These are phyloP conservation scores for Drosophila ananassae DNA, from an alignment of 1,140 invertebrate genomes.

Conservation along the genomic window DNA sequence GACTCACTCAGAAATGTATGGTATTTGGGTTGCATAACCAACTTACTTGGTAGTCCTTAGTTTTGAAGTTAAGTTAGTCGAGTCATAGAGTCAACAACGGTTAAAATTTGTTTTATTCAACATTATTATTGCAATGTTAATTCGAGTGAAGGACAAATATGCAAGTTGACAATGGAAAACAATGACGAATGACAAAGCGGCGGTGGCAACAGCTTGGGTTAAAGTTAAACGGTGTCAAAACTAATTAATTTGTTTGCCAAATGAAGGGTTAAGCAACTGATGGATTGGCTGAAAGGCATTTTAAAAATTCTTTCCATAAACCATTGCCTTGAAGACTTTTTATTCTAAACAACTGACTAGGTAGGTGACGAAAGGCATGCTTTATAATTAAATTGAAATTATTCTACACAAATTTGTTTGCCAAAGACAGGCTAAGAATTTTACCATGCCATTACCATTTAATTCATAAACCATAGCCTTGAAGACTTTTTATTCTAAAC, in stretches of 20 bases:
- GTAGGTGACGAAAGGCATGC: too few relatives aligned
- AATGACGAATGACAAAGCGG: slow-evolving; percentile 35
- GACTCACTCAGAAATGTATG: neutral
- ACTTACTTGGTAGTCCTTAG: slow-evolving; percentile 3
- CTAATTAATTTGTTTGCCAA: slow-evolving; percentile 41
- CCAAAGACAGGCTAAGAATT: too few relatives aligned
- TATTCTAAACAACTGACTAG: neutral
- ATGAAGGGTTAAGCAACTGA: slow-evolving; percentile 27
- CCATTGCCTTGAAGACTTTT: neutral
- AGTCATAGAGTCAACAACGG: slow-evolving; percentile 42
- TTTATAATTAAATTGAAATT: too few relatives aligned
- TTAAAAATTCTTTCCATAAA: slow-evolving; percentile 10
- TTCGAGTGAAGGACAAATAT: slow-evolving; percentile 48
- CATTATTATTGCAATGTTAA: slow-evolving; percentile 37
- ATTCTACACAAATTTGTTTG: neutral
- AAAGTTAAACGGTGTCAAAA: slow-evolving; percentile 49
- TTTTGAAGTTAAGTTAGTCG: slow-evolving; percentile 1
- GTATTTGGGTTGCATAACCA: neutral
- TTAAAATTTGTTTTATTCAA: slow-evolving; percentile 17
- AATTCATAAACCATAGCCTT: neutral
- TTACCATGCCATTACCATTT: too few relatives aligned
- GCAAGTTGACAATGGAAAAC: slow-evolving; percentile 39
- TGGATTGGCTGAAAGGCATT: neutral
- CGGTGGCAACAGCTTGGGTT: slow-evolving; percentile 39
- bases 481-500: neutral